Evolutionary conservation across 2,888 invertebrate species (phyloP), one percentile per base, ranked within the genome.

Genomic region (Tinea pellionella): DNA sequence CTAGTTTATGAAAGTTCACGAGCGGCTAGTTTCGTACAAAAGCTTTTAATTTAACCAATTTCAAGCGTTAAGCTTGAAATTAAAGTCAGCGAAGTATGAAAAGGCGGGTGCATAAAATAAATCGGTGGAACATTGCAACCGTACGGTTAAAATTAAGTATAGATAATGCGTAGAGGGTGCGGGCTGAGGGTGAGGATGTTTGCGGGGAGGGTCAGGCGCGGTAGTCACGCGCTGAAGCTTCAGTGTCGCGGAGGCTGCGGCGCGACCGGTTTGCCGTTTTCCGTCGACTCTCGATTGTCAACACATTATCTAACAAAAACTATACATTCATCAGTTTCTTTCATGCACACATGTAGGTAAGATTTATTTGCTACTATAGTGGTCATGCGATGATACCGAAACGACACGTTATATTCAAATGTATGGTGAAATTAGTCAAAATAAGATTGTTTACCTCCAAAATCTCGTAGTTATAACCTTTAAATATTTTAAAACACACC

Each of bases 221-320:
- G 66, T 63, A 68, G 62, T 67, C 64, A 61, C 60, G 59, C 64
- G 68, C 74, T 75, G 30, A 19, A n/a, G 12, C 32, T 74, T 81
- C 85, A 88, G 88, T 88, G 74, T 78, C 79, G 80, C 82, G 86
- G 87, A 88, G 84, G 86, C 88, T 87, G 88, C 80, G 83, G 81
- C 66, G 69, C 68, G 67, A 75, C 77, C 78, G 82, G 24, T 74
- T 78, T 80, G 81, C 78, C 78, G 18, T 19, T 24, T 8, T 53
- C n/a, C 47, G 1, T 2, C 19, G 11, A 18, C 53, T 3, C 77
- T 73, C 62, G 68, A 69, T 59, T 60, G 60, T 43, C 61, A 63
- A 64, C 64, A 64, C 63, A 63, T 61, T 63, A 59, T 53, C 53
- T 60, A 59, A 55, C 32, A 57, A 57, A 57, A 57, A 57, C 32